phyloP scores from a whole-genome alignment of 1,140 invertebrate species.

The Palaemon carinicauda region DNA sequence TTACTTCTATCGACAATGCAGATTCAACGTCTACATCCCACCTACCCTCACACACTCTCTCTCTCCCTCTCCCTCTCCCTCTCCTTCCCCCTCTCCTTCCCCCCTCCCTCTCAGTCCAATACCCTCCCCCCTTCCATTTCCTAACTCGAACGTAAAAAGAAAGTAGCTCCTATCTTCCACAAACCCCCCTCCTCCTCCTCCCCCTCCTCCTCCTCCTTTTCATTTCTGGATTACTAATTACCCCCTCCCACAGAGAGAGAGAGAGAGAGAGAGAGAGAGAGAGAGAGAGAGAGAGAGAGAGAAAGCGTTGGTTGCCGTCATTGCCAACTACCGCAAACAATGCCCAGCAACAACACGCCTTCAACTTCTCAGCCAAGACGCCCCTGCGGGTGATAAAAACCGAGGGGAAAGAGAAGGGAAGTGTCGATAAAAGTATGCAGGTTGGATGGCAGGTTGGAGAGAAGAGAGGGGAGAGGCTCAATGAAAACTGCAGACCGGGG shows the following conservation, averaged over 20 bases:
- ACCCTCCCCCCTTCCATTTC: neutral
- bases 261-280: too few relatives aligned
- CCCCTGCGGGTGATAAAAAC: constrained; percentile 51
- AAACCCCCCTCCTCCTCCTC: neutral
- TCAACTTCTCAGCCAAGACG: constrained; percentile 50
- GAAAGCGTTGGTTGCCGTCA: neutral
- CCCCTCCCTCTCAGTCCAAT: neutral
- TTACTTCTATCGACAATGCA: neutral
- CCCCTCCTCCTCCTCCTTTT: neutral
- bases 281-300: too few relatives aligned
- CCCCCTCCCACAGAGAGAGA: too few relatives aligned
- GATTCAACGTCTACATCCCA: neutral
- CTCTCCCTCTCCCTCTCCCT: neutral
- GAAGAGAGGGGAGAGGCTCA: constrained; percentile 47
- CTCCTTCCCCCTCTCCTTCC: neutral
- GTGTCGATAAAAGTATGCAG: constrained; percentile 55
- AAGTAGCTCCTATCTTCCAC: too few relatives aligned
- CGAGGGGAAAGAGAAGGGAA: constrained; percentile 50
- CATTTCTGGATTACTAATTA: too few relatives aligned
- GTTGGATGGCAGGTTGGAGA: constrained; percentile 45
- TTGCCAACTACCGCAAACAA: constrained; percentile 19
- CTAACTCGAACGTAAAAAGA: too few relatives aligned
- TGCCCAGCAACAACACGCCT: constrained; percentile 38
- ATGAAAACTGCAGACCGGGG: constrained; percentile 50
- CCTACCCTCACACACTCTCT: neutral